Evolutionary conservation across 1,140 invertebrate species (phyloP).

Genomic region (Caenorhabditis elegans): WBcel235 BX284605.5:15759501-15760000

Average conservation of each 20-base stretch:
- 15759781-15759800: neutral
- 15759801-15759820: neutral
- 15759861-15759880: neutral
- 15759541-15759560: neutral
- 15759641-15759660: neutral
- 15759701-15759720: neutral
- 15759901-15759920: neutral
- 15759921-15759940: conserved; percentile 1
- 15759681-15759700: neutral
- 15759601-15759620: neutral
- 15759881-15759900: neutral
- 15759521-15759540: neutral
- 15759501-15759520: neutral
- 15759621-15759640: neutral
- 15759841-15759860: neutral
- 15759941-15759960: neutral
- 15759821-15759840: neutral
- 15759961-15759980: neutral
- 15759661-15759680: neutral
- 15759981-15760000: neutral
- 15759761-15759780: neutral
- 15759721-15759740: neutral
- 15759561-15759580: neutral
- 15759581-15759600: neutral
- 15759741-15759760: neutral